Evolutionary conservation across 2,888 invertebrate species (phyloP), one percentile per base, ranked within the genome.

Genomic region (Stratiomys singularior): DNA sequence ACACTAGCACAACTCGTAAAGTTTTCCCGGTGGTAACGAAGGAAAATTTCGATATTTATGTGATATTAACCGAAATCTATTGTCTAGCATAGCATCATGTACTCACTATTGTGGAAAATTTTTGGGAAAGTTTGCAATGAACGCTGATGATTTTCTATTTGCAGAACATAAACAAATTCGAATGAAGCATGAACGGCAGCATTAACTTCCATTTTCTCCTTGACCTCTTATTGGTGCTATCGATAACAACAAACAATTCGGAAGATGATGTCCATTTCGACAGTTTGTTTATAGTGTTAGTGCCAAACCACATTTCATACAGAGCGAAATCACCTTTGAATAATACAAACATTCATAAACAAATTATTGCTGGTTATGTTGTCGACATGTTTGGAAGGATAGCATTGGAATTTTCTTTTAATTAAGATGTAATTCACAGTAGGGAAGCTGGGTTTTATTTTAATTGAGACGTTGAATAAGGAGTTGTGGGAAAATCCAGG

Each of bases 281-380:
- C n/a, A 21, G 2, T 11, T 67, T 67, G 67, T 67, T 67, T 67
- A 67, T 44, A 23, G 37, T 18, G 21, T 1, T 23, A 11, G 67
- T 67, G 67, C 67, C 67, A 67, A 67, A 44, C 67, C 37, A 44
- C 67, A 30, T 67, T 67, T 67, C 67, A 67, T 18, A 67, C 23
- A 21, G 23, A 21, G 25, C 5, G 23, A 60, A 18, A 23, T 21
- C 21, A 60, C 60, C 60, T 60, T 60, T 21, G 13, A 25, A 21
- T 18, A 60, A 25, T 60, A 21, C 23, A 60, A 60, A 60, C 60
- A 56, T 56, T 4, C 11, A 56, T 56, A 18, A 11, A 2, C 18
- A 60, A 18, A 23, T 21, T 9, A 60, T 60, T 60, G 23, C 3
- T n/a, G n/a, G n/a, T n/a, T n/a, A n/a, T n/a, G n/a, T n/a, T n/a